Base-by-base conservation (phyloP, 2,797 vertebrate species). In the Oreochromis grahami region DNA sequence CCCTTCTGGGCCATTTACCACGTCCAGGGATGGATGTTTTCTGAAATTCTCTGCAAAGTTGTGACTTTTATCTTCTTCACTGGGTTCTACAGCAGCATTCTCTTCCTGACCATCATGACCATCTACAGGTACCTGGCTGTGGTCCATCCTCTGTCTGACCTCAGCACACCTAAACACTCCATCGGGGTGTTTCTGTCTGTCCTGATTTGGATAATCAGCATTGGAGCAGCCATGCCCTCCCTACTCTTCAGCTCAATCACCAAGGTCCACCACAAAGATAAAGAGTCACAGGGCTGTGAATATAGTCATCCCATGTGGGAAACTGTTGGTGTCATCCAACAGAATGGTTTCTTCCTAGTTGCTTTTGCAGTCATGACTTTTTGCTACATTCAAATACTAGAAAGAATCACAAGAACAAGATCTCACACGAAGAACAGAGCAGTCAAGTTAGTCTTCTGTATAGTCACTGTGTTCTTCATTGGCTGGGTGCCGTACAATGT, bases 401-500 rank as follows among this genome's bases (percentile, higher is more conserved):
- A 76, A 48, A 97, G 93, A 58, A 94, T 99, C 78, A 91, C 94
- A 8, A 87, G 87, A 83, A 91, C 97, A 1, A 95, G 94, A 70
- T 97, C 96, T 53, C 96, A 93, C 76, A 96, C 95, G 38, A 97
- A 93, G 86, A 96, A 96, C 83, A 96, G 96, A 85, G 98, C 98
- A 0, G 94, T 98, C 24, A 97, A 96, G 60, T 96, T 99, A 32
- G 97, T 99, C 86, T 96, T 98, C 76, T 94, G 94, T 24, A 97
- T 98, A 0, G 97, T 98, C 77, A 78, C 93, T 1, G 96, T 94
- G 3, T 98, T 98, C 93, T 98, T 98, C 84, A 36, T 98, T 3
- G 97, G 98, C 68, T 99, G 98, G 98, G 96, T 97, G 55, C 98
- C 98, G 5, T 99, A 98, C 88, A 99, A 99, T 43, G 88, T 98